Evolutionary conservation across 1,140 invertebrate genomes (phyloP), one percentile per base, ranked within the genome.

Genomic region (Drosophila neocordata): DNA sequence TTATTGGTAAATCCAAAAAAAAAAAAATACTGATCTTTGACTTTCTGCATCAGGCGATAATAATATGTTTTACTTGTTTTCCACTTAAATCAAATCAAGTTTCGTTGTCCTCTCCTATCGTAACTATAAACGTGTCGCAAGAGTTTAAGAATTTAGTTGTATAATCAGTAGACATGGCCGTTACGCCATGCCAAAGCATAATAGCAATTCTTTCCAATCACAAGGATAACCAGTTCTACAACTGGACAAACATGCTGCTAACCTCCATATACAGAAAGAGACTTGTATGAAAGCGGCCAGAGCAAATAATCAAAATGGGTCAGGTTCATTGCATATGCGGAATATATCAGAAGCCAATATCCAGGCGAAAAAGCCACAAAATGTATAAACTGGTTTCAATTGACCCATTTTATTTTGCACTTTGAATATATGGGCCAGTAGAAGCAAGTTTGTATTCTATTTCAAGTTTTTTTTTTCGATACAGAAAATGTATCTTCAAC

Each of bases 181-280:
- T 56, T 56, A 56, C 44, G 35, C 35, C 51, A 55, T 20, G 55
- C 34, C 13, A 58, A 57, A 9, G 44, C 20, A 34, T 37, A 18
- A 41, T 53, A 38, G 38, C 7, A 15, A 58, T 52, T 38, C 55
- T 62, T 67, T 35, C 35, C 35, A 58, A 52, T 58, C 34, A 41
- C 66, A 77, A 77, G 74, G 74, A 77, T 77, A 65, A 70, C 74
- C 66, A 77, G 71, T 77, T 63, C n/a, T 24, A 1, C 3, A 77
- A 73, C 62, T 70, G 58, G 66, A 64, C 44, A 74, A 74, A 60
- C 74, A 9, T 31, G 71, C 24, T 38, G 15, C 48, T 31, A 6
- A 6, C 27, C 27, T 31, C 27, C 27, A 31, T 31, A 31, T 7
- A 31, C 27, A 31, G 1, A 5, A 6, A 15, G 34, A 57, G 64